Percentiles rank a stretch among this genome's conserved stretches.
Evolutionary conservation across 2,113 vertebrate genomes (phyloP).

Genomic region (Engystomops pustulosus): DNA sequence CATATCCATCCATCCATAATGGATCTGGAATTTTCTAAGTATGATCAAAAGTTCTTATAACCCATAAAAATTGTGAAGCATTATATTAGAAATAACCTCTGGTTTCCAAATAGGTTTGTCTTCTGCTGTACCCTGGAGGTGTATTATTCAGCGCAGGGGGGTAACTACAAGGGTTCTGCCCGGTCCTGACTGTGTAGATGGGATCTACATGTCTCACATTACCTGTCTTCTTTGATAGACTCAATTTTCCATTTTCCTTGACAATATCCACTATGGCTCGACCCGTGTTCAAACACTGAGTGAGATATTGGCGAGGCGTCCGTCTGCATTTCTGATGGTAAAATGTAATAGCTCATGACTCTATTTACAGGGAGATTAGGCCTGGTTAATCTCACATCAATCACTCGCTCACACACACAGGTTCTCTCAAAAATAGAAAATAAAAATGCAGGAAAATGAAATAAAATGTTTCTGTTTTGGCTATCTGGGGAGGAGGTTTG

Average conservation of each 20-base stretch:
- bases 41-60: no score
- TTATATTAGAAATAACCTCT: no score
- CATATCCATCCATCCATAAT: no score
- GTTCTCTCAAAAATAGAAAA: neutral
- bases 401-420: constrained; percentile 2
- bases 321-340: neutral
- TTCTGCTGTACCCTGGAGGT: no score
- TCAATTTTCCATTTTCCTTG: constrained; percentile 19
- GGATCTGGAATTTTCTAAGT: no score
- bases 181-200: neutral
- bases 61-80: no score
- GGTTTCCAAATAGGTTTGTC: no score
- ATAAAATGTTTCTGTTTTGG: neutral
- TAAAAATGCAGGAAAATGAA: neutral
- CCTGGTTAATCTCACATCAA: neutral
- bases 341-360: constrained; percentile 28
- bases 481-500: neutral
- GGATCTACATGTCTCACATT: neutral
- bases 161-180: neutral
- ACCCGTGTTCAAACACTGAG: neutral
- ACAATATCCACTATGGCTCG: constrained; percentile 31
- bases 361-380: constrained; percentile 31
- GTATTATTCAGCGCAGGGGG: no score
- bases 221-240: neutral
- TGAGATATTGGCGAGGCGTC: neutral